A percentile compares a stretch with the other conserved stretches of the same genome.
phyloP scores from a whole-genome alignment of 2,113 vertebrate genomes.

The Serilophus lunatus region DNA sequence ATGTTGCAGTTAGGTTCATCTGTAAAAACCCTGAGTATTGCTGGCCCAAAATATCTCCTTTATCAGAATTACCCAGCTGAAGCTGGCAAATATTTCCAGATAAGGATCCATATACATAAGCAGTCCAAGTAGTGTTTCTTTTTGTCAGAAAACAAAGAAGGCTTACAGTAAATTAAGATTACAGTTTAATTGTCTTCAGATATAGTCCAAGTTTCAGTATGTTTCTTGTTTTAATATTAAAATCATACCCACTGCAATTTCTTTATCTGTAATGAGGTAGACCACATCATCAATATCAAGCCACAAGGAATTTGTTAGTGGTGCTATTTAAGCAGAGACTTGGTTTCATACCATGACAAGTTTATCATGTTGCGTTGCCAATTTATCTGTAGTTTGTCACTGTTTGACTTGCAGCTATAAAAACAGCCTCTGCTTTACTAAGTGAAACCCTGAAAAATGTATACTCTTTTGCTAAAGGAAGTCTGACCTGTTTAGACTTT shows the following conservation, averaged over 20 bases:
- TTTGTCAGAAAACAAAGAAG: not conserved
- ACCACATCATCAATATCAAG: not conserved
- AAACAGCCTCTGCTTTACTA: not conserved
- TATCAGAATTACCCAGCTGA: not conserved
- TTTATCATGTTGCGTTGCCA: not conserved
- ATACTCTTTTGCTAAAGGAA: not conserved
- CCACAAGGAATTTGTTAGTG: not conserved
- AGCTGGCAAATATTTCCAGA: not conserved
- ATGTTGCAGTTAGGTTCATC: not conserved
- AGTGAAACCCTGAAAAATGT: not conserved
- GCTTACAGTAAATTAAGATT: constrained; percentile 34
- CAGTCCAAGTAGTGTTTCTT: not conserved
- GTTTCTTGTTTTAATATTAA: constrained; percentile 5
- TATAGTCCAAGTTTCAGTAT: not conserved
- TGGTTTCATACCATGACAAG: not conserved
- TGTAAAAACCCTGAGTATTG: not conserved
- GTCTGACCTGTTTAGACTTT: not conserved
- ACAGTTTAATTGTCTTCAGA: not conserved
- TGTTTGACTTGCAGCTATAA: constrained; percentile 2
- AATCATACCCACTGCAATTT: not conserved
- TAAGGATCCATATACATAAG: not conserved
- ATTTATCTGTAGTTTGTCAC: not conserved
- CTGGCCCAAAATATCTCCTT: not conserved
- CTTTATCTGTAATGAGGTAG: not conserved
- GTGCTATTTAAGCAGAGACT: not conserved